phyloP scores from a whole-genome alignment of 2,888 invertebrate species.

The Siphonodentalium dalli region DNA sequence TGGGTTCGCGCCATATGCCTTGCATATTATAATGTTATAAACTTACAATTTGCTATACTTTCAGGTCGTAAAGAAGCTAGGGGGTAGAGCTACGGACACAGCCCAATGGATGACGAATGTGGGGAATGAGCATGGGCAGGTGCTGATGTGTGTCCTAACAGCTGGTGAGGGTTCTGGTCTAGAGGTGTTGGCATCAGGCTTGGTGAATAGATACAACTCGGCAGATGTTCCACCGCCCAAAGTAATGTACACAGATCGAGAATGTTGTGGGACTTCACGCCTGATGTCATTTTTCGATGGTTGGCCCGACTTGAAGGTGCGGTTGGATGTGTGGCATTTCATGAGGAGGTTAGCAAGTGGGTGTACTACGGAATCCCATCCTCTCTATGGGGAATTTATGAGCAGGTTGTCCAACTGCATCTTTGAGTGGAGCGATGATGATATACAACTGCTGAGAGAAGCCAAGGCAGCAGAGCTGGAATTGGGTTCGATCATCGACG shows the following conservation, averaged over 20 bases:
- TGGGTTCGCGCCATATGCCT: too few relatives aligned
- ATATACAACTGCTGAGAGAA: conserved; percentile 15
- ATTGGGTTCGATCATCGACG: too few relatives aligned
- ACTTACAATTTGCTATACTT: too few relatives aligned
- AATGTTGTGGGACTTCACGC: conserved; percentile 33
- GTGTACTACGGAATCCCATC: conserved; percentile 32
- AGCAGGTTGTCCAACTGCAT: conserved; percentile 24
- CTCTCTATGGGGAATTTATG: conserved; percentile 35
- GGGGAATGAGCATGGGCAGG: conserved; percentile 39
- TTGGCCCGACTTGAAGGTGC: conserved; percentile 25
- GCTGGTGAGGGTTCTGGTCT: conserved; percentile 30
- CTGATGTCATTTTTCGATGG: conserved; percentile 12
- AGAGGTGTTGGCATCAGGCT: conserved; percentile 25
- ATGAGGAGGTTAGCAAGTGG: conserved; percentile 31
- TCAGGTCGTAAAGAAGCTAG: conserved; percentile 29
- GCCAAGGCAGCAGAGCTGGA: conserved; percentile 21
- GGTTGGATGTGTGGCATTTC: conserved; percentile 41
- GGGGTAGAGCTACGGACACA: conserved; percentile 29
- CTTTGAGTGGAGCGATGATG: conserved; percentile 29
- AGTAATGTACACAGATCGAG: conserved; percentile 41
- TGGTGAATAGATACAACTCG: conserved; percentile 23
- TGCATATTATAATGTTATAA: too few relatives aligned
- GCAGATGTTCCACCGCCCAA: conserved; percentile 30
- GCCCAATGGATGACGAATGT: conserved; percentile 38
- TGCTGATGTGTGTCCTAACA: conserved; percentile 36